Base-by-base conservation (phyloP, 2,888 invertebrate genomes). In the Zygothrica quintamaculata region DNA sequence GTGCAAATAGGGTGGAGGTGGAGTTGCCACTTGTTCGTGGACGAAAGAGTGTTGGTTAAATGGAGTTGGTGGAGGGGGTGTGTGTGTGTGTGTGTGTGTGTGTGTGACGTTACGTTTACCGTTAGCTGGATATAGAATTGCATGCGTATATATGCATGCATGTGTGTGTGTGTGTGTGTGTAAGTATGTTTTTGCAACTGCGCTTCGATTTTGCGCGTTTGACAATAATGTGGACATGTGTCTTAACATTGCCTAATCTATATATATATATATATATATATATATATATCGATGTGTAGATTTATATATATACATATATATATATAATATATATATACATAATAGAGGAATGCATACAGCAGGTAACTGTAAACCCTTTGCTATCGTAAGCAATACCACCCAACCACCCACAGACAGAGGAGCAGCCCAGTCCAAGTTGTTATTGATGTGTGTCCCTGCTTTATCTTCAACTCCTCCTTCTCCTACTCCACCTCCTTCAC, bases 151-250 rank as follows among this genome's bases (percentile, higher is more conserved):
- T 40, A 43, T 47, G 4, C 13, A 13, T 37, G 9, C 37, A 26
- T 46, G 6, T 36, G 8, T 39, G 9, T 51, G 9, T 51, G 9
- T 34, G 4, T 46, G 36, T 40, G 6, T 26, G 40, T 47, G 44
- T 46, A 13, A 29, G 42, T 61, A 61, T 55, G 18, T 64, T 44
- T 68, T 59, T 56, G 55, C 34, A 39, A 66, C 74, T 81, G 76
- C 74, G 76, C 82, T 84, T 78, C 81, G 84, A 84, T 80, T 80
- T 84, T 81, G 81, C 84, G 80, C 80, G 84, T 80, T 80, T 84
- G 84, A 78, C 84, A 80, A 80, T 80, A 84, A 80, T 80, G 78
- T 77, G 84, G 76, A 80, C 84, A 84, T 80, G 79, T 80, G 81
- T 80, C 79, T 80, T 80, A 74, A 78, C 77, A 74, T 75, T 64